A percentile compares a stretch with the other conserved stretches of the same genome.
Evolutionary conservation across 2,113 vertebrate genomes (phyloP).

Genomic region (Climacteris rufus): DNA sequence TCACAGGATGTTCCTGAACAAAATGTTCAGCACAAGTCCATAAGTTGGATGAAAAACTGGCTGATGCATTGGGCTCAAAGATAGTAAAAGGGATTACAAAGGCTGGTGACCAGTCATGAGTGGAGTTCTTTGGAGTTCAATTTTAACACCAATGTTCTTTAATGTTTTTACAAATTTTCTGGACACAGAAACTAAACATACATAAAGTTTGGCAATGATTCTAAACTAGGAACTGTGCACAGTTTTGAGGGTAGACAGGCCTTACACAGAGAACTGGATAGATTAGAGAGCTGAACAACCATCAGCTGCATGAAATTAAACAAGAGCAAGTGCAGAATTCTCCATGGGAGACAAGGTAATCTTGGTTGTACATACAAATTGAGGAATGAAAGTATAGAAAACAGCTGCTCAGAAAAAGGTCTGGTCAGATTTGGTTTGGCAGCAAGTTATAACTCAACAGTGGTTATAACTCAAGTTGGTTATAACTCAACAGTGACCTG

Average conservation of each 20-base stretch:
- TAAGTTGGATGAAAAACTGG: not conserved
- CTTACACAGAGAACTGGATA: not conserved
- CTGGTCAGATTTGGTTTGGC: not conserved
- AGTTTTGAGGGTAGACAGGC: not conserved
- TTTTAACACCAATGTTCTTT: not conserved
- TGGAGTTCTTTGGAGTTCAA: not conserved
- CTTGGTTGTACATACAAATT: not conserved
- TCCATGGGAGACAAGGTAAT: not conserved
- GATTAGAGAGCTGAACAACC: not conserved
- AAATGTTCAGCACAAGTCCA: not conserved
- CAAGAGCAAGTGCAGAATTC: not conserved
- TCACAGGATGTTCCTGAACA: not conserved
- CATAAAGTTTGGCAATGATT: not conserved
- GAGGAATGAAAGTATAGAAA: not conserved
- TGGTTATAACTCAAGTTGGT: too few relatives aligned
- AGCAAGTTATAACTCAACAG: not conserved
- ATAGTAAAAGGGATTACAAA: not conserved
- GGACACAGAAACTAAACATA: not conserved
- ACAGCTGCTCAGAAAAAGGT: not conserved
- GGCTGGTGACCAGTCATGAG: not conserved
- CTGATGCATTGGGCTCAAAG: not conserved
- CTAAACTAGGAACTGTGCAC: not conserved
- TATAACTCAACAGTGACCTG: not conserved
- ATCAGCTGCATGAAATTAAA: not conserved
- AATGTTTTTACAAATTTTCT: not conserved